These are phyloP conservation scores for Heliconius charithonia DNA, from an alignment of 2,888 invertebrate genomes.

Conservation along the genomic window DNA sequence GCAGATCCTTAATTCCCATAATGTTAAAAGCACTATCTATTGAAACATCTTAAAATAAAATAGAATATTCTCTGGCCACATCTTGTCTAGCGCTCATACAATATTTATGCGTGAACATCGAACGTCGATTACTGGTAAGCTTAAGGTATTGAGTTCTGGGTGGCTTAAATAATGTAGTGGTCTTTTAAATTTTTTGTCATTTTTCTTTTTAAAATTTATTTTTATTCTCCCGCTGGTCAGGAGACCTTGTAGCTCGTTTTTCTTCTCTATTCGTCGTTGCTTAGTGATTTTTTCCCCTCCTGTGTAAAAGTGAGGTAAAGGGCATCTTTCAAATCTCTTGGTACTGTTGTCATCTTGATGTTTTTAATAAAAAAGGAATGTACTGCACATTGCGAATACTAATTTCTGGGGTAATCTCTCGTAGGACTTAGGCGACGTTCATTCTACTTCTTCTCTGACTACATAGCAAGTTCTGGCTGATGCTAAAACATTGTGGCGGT, in stretches of 20 bases:
- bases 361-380: too few species aligned
- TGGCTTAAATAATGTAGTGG: neutral
- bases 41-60: conserved; percentile 56
- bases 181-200: neutral
- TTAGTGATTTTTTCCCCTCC: too few species aligned
- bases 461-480: neutral
- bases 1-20: conserved; percentile 49
- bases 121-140: conserved; percentile 69
- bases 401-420: neutral
- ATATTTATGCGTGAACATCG: conserved; percentile 76
- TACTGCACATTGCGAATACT: too few species aligned
- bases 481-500: neutral
- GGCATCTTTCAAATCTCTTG: neutral
- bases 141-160: conserved; percentile 22
- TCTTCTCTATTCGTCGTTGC: neutral
- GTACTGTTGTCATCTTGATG: neutral
- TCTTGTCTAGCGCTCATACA: conserved; percentile 69
- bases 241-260: neutral
- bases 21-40: conserved; percentile 50
- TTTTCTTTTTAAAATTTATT: neutral
- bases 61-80: conserved; percentile 65
- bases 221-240: neutral
- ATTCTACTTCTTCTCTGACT: neutral
- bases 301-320: neutral
- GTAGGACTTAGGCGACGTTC: neutral